Percentiles rank a stretch among this genome's conserved stretches.
Conservation (phyloP, 2,888 invertebrate species). For the Pharmacophagus antenor region DNA sequence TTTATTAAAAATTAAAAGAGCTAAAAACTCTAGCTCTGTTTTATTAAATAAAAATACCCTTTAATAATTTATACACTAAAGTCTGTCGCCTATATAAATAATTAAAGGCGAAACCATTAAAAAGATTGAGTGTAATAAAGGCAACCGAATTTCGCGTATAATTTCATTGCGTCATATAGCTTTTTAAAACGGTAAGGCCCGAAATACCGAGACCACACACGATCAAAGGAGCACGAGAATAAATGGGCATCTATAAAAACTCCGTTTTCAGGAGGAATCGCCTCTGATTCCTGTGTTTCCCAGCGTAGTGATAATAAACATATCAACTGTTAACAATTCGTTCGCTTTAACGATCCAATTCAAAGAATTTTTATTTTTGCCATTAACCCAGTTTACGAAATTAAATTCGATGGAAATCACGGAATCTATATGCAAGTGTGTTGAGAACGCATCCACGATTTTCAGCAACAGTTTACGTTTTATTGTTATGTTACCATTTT, state of each 20-base stretch:
- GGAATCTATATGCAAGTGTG: conserved; percentile 17
- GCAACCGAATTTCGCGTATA: conserved; percentile 27
- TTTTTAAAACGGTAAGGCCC: conserved; percentile 42
- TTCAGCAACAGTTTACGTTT: conserved; percentile 13
- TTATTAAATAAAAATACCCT: not conserved
- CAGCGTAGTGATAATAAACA: conserved; percentile 68
- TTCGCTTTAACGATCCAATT: conserved; percentile 54
- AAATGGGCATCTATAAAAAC: conserved; percentile 62
- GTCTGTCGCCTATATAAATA: conserved; percentile 10
- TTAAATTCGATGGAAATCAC: conserved; percentile 29
- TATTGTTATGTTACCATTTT: conserved; percentile 6
- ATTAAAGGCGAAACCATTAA: conserved; percentile 23
- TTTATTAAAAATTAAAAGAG: not conserved
- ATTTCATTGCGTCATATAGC: conserved; percentile 30
- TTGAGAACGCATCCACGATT: conserved; percentile 7
- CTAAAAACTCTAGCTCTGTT: not conserved
- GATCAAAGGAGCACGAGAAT: conserved; percentile 59
- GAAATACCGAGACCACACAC: conserved; percentile 64
- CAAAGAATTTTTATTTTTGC: conserved; percentile 53
- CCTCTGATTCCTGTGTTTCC: conserved; percentile 62
- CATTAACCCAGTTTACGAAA: conserved; percentile 37
- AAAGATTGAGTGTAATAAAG: conserved; percentile 17
- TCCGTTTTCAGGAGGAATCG: conserved; percentile 62
- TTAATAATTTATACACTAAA: conserved; percentile 2
- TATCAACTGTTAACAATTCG: conserved; percentile 64